A percentile compares a stretch with the other conserved stretches of the same genome.
phyloP scores from a whole-genome alignment of 1,140 invertebrate species.

The Drosophila trapezifrons region DNA sequence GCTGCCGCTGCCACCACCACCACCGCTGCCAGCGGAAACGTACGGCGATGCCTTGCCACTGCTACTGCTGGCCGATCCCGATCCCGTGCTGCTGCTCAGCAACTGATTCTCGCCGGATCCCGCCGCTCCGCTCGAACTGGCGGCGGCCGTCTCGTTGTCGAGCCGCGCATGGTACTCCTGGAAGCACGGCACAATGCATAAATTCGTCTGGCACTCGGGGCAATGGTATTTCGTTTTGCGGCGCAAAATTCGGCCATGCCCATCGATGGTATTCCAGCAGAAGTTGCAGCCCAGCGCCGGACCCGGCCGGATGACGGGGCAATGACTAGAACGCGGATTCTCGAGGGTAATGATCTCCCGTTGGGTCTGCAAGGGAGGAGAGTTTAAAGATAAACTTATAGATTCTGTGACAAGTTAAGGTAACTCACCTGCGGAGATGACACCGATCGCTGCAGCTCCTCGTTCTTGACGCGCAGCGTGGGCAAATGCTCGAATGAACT shows the following conservation, averaged over 20 bases:
- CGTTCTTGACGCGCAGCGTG: constrained; percentile 84
- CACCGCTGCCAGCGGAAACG: constrained; percentile 30
- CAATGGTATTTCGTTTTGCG: constrained; percentile 95
- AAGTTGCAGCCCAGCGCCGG: constrained; percentile 93
- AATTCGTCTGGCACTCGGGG: constrained; percentile 93
- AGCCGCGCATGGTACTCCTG: constrained; percentile 90
- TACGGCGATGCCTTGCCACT: constrained; percentile 58
- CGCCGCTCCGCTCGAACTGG: constrained; percentile 12
- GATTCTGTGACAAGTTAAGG: not conserved
- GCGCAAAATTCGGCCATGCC: constrained; percentile 90
- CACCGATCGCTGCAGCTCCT: constrained; percentile 86
- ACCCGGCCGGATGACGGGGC: constrained; percentile 90
- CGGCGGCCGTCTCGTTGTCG: constrained; percentile 72
- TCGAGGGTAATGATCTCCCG: constrained; percentile 82
- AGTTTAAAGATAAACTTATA: not conserved
- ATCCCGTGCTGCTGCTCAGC: constrained; percentile 41
- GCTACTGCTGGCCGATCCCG: constrained; percentile 35
- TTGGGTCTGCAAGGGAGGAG: constrained; percentile 60
- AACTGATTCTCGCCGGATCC: constrained; percentile 51
- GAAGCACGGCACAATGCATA: constrained; percentile 94
- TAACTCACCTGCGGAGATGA: constrained; percentile 85
- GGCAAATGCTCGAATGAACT: constrained; percentile 83
- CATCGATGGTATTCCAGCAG: constrained; percentile 94
- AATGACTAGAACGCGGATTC: constrained; percentile 87
- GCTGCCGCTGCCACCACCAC: constrained; percentile 24